phyloP scores from a whole-genome alignment of 2,797 vertebrate genomes.

The Cyprinella venusta region DNA sequence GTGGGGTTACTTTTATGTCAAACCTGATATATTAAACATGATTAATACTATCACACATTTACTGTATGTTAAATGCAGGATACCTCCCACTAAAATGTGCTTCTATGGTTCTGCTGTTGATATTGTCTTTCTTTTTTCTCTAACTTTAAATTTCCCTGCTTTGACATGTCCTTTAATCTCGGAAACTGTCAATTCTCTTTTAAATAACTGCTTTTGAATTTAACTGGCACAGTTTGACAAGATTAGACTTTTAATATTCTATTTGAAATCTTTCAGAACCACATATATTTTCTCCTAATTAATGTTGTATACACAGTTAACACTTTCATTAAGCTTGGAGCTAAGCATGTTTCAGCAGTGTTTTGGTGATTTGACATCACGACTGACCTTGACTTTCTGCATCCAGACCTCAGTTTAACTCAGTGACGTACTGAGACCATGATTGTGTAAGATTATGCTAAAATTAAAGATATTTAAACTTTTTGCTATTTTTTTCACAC shows the following conservation, averaged over 20 bases:
- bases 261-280: slow-evolving; percentile 29
- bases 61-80: not conserved
- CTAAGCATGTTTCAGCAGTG: not conserved
- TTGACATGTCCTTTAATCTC: slow-evolving; percentile 23
- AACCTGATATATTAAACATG: not conserved
- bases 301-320: not conserved
- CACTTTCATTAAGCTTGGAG: not conserved
- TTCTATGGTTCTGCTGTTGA: not conserved
- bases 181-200: slow-evolving; percentile 10
- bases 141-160: slow-evolving; percentile 15
- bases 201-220: slow-evolving; percentile 17
- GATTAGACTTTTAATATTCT: slow-evolving; percentile 28
- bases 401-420: not conserved
- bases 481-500: not conserved
- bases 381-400: not conserved
- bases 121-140: not conserved
- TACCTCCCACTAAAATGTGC: not conserved
- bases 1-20: not conserved
- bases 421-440: not conserved
- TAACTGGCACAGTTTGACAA: slow-evolving; percentile 21
- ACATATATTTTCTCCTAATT: slow-evolving; percentile 7
- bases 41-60: not conserved
- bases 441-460: not conserved
- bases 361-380: slow-evolving; percentile 4
- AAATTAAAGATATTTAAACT: not conserved